Evolutionary conservation across 2,888 invertebrate genomes (phyloP).

Genomic region (Zygothrica quintamaculata): DNA sequence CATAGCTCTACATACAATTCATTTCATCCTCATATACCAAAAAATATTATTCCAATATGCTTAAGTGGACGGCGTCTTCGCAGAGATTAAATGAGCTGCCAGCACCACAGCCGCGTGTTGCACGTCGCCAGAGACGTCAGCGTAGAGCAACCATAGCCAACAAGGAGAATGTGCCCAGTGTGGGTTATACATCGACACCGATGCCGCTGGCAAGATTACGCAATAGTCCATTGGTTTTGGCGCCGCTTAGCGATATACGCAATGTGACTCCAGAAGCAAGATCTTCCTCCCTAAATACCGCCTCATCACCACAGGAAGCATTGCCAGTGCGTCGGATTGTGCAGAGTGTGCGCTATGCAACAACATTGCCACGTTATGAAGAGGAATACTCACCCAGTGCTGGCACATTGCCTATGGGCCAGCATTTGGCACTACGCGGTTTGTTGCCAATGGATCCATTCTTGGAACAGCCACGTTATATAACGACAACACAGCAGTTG

Average conservation of each 20-base stretch:
- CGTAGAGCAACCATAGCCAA: conserved; percentile 81
- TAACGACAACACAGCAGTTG: conserved; percentile 58
- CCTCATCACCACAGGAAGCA: conserved; percentile 30
- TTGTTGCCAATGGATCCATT: conserved; percentile 81
- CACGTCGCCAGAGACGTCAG: conserved; percentile 61
- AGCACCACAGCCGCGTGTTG: conserved; percentile 15
- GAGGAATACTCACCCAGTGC: conserved; percentile 84
- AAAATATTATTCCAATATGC: conserved; percentile 59
- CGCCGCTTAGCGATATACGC: conserved; percentile 78
- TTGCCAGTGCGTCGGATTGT: conserved; percentile 21
- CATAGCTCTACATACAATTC: conserved; percentile 16
- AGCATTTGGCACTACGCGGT: conserved; percentile 81
- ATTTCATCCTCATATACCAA: not conserved
- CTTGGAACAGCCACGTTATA: conserved; percentile 81
- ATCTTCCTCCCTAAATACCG: not conserved
- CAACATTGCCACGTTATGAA: conserved; percentile 83
- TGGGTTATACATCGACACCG: conserved; percentile 78
- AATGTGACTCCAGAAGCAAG: conserved; percentile 73
- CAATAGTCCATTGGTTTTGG: conserved; percentile 77
- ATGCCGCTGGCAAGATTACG: conserved; percentile 58
- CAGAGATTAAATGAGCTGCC: conserved; percentile 69
- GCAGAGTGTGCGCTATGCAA: conserved; percentile 76
- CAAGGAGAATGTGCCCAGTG: conserved; percentile 77
- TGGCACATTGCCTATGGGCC: conserved; percentile 68
- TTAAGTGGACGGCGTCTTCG: conserved; percentile 83